Conservation (phyloP, 2,113 vertebrate species). For the Anas platyrhynchos region DNA sequence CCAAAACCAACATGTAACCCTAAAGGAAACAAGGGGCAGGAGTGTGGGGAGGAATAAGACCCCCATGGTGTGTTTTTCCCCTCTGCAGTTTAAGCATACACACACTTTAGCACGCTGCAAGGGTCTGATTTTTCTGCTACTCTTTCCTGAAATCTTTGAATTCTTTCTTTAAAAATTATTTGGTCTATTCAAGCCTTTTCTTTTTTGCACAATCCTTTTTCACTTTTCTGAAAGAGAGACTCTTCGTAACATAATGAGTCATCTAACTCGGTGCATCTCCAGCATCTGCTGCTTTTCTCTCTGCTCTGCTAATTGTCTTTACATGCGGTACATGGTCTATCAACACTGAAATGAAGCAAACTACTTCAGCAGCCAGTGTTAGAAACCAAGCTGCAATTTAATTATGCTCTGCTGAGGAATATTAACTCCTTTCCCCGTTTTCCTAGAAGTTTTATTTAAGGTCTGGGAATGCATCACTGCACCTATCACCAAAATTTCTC, state of each 20-base stretch:
- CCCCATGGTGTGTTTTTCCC: neutral
- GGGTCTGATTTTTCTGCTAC: neutral
- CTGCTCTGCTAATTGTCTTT: constrained; percentile 40
- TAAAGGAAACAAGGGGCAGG: neutral
- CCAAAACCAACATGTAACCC: neutral
- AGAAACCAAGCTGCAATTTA: neutral
- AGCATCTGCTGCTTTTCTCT: constrained; percentile 58
- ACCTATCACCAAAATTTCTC: neutral
- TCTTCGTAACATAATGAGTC: constrained; percentile 33
- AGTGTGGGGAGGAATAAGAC: neutral
- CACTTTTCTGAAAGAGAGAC: constrained; percentile 2
- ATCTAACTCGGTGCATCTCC: constrained; percentile 24
- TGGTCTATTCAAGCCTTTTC: neutral
- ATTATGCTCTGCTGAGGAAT: neutral
- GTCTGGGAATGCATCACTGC: neutral
- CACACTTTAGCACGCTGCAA: accelerated
- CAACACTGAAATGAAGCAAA: constrained; percentile 12
- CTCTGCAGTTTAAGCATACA: neutral
- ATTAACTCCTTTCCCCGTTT: neutral
- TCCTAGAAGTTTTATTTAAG: neutral
- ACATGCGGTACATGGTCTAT: neutral
- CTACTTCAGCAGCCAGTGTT: neutral
- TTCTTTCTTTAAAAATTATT: neutral
- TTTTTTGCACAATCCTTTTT: neutral
- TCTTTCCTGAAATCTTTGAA: neutral